Conservation (phyloP, 2,888 invertebrate species). For the Helobdella robusta region DNA sequence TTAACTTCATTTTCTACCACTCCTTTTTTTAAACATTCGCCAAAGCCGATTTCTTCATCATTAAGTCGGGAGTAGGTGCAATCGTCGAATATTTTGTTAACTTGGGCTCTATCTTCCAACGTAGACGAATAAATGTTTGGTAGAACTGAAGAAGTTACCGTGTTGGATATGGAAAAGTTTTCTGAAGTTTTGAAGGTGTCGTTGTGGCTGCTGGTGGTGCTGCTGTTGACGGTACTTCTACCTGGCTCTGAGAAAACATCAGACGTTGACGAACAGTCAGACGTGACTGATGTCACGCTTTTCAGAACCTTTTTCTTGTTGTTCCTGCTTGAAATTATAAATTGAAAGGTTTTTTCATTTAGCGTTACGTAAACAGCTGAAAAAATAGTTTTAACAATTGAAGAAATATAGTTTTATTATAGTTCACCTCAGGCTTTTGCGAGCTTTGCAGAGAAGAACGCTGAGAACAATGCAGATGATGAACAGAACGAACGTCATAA, state of each 20-base stretch:
- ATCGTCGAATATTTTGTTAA: too few relatives aligned
- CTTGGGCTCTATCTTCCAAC: too few relatives aligned
- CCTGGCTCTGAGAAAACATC: too few relatives aligned
- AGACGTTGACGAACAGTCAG: too few relatives aligned
- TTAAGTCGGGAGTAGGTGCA: too few relatives aligned
- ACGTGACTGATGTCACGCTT: neutral
- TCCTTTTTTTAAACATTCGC: too few relatives aligned
- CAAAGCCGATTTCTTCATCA: too few relatives aligned
- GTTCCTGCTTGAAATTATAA: neutral
- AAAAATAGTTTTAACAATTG: neutral
- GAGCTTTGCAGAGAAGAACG: constrained; percentile 5
- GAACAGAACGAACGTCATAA: constrained; percentile 3
- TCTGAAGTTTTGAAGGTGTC: neutral
- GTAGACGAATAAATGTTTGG: too few relatives aligned
- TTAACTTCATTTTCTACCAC: too few relatives aligned
- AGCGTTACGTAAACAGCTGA: neutral
- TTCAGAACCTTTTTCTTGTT: neutral
- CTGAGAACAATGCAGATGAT: neutral
- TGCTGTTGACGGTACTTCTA: too few relatives aligned
- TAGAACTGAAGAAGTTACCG: too few relatives aligned
- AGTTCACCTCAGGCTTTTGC: neutral
- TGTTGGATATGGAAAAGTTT: neutral
- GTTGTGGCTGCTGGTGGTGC: neutral
- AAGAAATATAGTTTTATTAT: too few relatives aligned
- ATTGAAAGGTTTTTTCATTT: neutral